phyloP scores from a whole-genome alignment of 2,888 invertebrate genomes.

The Nemotelus nigrinus region DNA sequence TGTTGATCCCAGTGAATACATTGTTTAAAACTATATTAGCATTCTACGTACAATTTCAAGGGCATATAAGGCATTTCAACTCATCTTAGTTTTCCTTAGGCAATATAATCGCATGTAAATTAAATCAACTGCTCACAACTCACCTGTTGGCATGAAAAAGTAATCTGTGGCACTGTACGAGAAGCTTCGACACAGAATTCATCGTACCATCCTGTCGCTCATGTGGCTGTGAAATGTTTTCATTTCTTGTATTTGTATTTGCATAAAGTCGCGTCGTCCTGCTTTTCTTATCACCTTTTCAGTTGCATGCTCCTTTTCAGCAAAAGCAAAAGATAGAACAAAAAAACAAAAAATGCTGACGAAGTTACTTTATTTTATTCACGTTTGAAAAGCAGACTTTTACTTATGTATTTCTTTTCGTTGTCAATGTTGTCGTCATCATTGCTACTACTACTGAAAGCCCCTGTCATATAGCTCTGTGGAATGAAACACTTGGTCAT shows the following conservation, averaged over 20 bases:
- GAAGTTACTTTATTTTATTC: constrained; percentile 32
- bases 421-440: neutral
- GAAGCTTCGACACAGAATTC: too few relatives aligned
- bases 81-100: neutral
- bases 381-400: constrained; percentile 13
- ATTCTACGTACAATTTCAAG: too few relatives aligned
- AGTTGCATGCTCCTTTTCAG: neutral
- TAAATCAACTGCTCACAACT: constrained; percentile 2
- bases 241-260: neutral
- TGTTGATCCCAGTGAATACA: too few relatives aligned
- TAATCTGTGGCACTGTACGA: neutral
- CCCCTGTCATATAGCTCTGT: neutral
- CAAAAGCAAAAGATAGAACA: neutral
- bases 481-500: neutral
- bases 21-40: too few relatives aligned
- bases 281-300: neutral
- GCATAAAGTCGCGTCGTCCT: constrained; percentile 5
- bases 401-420: neutral
- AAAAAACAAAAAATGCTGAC: constrained; percentile 19
- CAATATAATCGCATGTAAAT: constrained; percentile 3
- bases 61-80: neutral
- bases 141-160: neutral
- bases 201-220: neutral
- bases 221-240: neutral
- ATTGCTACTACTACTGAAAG: too few relatives aligned